phyloP scores from a whole-genome alignment of 2,797 vertebrate species.

The Agapornis canus region DNA sequence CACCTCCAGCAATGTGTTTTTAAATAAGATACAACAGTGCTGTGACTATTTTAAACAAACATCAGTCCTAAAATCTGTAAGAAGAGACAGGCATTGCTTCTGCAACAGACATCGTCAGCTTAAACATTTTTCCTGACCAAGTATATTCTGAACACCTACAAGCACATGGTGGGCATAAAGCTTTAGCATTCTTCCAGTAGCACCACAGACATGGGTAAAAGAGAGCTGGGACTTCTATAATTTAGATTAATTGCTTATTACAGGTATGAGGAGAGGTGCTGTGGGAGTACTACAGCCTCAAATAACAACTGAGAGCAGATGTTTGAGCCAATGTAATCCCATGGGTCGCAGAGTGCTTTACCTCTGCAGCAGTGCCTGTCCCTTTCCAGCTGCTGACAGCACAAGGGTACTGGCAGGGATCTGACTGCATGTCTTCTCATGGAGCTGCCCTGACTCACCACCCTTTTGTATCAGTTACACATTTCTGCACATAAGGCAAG shows the following conservation, averaged over 20 bases:
- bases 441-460: background rate
- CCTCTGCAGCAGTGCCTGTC: background rate
- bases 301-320: background rate
- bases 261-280: background rate
- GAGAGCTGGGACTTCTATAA: background rate
- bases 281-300: background rate
- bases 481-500: background rate
- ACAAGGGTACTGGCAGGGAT: background rate
- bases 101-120: background rate
- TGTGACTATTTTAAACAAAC: conserved; percentile 19
- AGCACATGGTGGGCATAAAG: conserved; percentile 43
- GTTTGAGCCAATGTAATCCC: background rate
- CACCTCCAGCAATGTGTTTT: conserved; percentile 36
- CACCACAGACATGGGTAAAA: background rate
- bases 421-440: fast-evolving
- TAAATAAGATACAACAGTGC: background rate
- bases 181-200: conserved; percentile 45
- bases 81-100: background rate
- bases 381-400: background rate
- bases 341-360: fast-evolving
- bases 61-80: background rate
- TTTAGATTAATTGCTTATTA: conserved; percentile 41
- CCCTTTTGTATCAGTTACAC: background rate
- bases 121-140: background rate
- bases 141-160: background rate